phyloP scores from a whole-genome alignment of 2,113 vertebrate genomes.

The Puntigrus tetrazona region DNA sequence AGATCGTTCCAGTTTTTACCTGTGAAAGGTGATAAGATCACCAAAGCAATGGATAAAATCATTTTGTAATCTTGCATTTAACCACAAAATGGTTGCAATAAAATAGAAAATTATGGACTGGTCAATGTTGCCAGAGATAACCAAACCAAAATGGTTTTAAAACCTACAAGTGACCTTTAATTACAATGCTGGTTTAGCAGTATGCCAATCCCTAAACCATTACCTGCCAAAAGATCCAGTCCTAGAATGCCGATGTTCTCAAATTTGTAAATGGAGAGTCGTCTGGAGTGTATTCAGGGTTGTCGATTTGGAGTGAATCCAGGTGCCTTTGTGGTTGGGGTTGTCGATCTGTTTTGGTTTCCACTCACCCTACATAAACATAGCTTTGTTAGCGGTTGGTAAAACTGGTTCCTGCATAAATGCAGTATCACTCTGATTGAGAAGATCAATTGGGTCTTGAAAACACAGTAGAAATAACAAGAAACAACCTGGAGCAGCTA shows the following conservation, averaged over 20 bases:
- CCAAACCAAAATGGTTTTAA: background rate
- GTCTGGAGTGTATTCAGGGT: constrained; percentile 75
- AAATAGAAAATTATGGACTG: background rate
- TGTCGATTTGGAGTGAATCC: constrained; percentile 83
- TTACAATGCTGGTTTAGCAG: background rate
- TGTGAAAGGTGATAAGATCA: constrained; percentile 51
- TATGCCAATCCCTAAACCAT: background rate
- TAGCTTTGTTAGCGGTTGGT: background rate
- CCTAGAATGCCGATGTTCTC: constrained; percentile 79
- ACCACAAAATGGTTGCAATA: background rate
- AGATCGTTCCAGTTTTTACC: constrained; percentile 88
- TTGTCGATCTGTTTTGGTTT: constrained; percentile 82
- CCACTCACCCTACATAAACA: constrained; percentile 78
- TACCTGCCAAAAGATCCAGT: constrained; percentile 90
- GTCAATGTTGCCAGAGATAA: background rate
- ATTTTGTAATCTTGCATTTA: background rate
- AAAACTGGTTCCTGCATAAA: background rate
- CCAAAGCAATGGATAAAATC: background rate
- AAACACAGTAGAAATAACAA: background rate
- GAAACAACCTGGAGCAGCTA: too few species aligned
- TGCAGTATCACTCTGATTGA: background rate
- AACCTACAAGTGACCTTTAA: background rate
- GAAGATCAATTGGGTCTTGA: background rate
- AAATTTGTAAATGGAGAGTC: constrained; percentile 78
- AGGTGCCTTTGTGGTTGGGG: constrained; percentile 78